Conservation (phyloP, 2,888 invertebrate species). For the Eustalomyia histrio region DNA sequence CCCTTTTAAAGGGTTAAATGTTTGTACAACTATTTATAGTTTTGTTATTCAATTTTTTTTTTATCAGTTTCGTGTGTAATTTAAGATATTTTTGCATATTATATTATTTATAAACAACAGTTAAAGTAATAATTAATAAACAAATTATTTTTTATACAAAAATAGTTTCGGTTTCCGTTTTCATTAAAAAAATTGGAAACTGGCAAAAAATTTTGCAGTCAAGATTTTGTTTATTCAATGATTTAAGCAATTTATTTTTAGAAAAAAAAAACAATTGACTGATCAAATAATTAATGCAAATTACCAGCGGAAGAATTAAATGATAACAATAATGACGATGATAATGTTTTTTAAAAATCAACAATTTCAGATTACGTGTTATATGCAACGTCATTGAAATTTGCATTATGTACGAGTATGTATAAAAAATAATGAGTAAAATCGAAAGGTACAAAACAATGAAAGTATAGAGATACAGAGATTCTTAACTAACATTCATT, state of each 20-base stretch:
- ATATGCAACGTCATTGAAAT: constrained; percentile 46
- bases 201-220: neutral
- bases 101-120: neutral
- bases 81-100: neutral
- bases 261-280: neutral
- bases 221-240: neutral
- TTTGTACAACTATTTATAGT: neutral
- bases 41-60: neutral
- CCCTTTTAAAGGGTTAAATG: too few relatives aligned
- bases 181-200: neutral
- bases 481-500: neutral
- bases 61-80: neutral
- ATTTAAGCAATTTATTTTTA: neutral
- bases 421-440: constrained; percentile 6
- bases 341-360: constrained; percentile 32
- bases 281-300: constrained; percentile 40
- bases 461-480: neutral
- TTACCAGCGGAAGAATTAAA: constrained; percentile 40
- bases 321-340: constrained; percentile 22
- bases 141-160: neutral
- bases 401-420: constrained; percentile 1
- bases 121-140: neutral
- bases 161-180: neutral
- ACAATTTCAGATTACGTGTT: constrained; percentile 55
- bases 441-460: constrained; percentile 25